Evolutionary conservation across 2,888 invertebrate species (phyloP), one percentile per base, ranked within the genome.

Genomic region (Drosophila falleni): DNA sequence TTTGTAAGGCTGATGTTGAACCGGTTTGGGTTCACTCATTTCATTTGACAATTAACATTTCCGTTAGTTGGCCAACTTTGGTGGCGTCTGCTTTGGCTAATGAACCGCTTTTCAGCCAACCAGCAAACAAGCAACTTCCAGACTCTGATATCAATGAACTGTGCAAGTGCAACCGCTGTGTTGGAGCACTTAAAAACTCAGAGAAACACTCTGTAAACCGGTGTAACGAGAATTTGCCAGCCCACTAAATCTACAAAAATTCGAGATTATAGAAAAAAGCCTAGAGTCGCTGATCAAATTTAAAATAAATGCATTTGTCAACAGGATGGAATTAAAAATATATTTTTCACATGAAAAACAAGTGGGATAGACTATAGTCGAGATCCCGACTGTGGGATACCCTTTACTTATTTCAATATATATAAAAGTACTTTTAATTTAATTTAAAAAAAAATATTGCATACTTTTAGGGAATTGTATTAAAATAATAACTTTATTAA

Each of bases 21-120:
- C 86, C 86, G 83, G 82, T 85, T 81, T 53, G 66, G 65, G 67
- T 64, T 78, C 75, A 74, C 74, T 82, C 81, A 71, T 74, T 84
- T 80, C 82, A 78, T 81, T 86, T 85, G 87, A 83, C 88, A 89
- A 89, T 89, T 89, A 89, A 84, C 88, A 87, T 86, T 89, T 89
- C 88, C 88, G 88, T 89, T 89, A 89, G 78, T 78, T 89, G 88
- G 84, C 88, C 88, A 89, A 89, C 86, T 82, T 88, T 84, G 80
- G 79, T 83, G 86, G 63, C 86, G 82, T 84, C 87, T 84, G 84
- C 84, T 77, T 78, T 87, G 82, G 82, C 80, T 87, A 85, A 85
- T 85, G 84, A 85, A 87, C 87, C 67, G 78, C 78, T 78, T 78
- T 78, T 77, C 65, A 59, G 66, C 49, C 69, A 58, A 44, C 35